Evolutionary conservation across 2,888 invertebrate species (phyloP), one percentile per base, ranked within the genome.

Genomic region (Hedya salicella): DNA sequence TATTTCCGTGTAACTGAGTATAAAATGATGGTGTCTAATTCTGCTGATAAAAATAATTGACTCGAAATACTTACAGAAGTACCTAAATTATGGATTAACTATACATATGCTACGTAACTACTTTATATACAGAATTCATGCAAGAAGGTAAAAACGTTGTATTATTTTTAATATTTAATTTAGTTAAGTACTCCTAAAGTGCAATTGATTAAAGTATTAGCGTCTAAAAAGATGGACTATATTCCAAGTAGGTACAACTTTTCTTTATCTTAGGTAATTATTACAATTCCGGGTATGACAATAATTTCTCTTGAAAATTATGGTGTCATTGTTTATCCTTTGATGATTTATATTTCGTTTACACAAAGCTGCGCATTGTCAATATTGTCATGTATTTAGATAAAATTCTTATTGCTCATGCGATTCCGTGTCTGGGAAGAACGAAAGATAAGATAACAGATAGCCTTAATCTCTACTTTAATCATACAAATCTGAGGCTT

Each of bases 401-500:
- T 65, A 40, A 65, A 44, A 65, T 59, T 39, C n/a, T 60, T 16
- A 14, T 49, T 60, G 49, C 60, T 49, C 60, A 60, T 49, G 49
- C 49, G 13, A 49, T 60, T 53, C 60, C 42, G 19, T 61, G 66
- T 61, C 66, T 66, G 53, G 54, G 6, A 16, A 19, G 53, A 48
- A 42, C 14, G n/a, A 48, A 42, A 48, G 60, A 66, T 66, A 66
- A 66, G 66, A 61, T 53, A 60, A 19, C 13, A 46, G 46, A 46
- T 65, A 53, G 46, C 48, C 39, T 66, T 48, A 46, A 53, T 66
- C 60, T 54, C 61, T 42, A 54, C 9, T 17, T 21, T 50, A 19
- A 57, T 59, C 50, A 57, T 36, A 57, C 39, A 52, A 42, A 54
- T 61, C 53, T 49, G 48, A 14, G 48, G 64, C n/a, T 42, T 52